These are phyloP conservation scores for Epizoanthus rinbou DNA, from an alignment of 92 coral and sea anemone species.

Conservation along the genomic window DNA sequence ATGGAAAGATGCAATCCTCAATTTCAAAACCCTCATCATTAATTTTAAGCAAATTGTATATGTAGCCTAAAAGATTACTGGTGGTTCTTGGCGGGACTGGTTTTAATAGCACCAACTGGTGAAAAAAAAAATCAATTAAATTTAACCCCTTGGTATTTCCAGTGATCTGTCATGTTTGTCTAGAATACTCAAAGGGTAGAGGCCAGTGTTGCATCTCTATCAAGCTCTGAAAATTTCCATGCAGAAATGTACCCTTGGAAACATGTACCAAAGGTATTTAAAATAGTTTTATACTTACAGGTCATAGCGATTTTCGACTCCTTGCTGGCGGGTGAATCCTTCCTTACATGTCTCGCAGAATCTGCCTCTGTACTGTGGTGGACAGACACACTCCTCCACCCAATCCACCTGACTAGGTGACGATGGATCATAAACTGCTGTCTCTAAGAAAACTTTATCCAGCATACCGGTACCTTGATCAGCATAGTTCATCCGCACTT, in stretches of 20 bases:
- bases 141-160: too few species aligned
- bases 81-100: too few species aligned
- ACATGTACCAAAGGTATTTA: neutral
- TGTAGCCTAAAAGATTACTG: too few species aligned
- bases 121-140: too few species aligned
- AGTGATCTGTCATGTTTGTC: too few species aligned
- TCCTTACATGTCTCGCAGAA: slow-evolving; percentile 85
- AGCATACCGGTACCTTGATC: slow-evolving; percentile 97
- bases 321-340: slow-evolving; percentile 74
- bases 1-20: too few species aligned
- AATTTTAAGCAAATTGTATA: too few species aligned
- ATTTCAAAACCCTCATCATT: too few species aligned
- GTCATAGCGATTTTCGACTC: slow-evolving; percentile 68
- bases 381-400: slow-evolving; percentile 97
- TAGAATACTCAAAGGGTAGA: too few species aligned
- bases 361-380: slow-evolving; percentile 75
- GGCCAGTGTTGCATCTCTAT: too few species aligned
- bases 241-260: neutral
- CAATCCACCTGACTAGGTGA: slow-evolving; percentile 76
- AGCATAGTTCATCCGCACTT: slow-evolving; percentile 89
- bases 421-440: slow-evolving; percentile 70
- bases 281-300: slow-evolving; percentile 58
- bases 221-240: too few species aligned
- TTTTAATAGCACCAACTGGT: too few species aligned
- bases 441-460: slow-evolving; percentile 87